Evolutionary conservation across 2,888 invertebrate genomes (phyloP).

Genomic region (Drosophila robusta): DNA sequence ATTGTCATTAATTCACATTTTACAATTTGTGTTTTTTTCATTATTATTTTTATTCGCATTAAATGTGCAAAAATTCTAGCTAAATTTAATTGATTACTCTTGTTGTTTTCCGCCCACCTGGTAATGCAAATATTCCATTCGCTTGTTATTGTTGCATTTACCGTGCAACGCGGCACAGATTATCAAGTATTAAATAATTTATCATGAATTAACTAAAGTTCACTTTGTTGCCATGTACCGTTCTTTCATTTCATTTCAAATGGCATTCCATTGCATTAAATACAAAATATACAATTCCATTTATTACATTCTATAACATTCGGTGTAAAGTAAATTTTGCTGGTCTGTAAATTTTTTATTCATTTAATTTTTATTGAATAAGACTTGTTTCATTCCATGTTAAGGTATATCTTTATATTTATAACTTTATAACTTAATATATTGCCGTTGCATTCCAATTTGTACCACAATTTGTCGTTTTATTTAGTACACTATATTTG

Average conservation of each 20-base stretch:
- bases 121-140: neutral
- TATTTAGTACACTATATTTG: neutral
- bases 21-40: neutral
- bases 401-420: no score
- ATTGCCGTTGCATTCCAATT: no score
- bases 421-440: no score
- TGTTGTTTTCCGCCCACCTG: neutral
- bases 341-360: neutral
- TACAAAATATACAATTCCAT: neutral
- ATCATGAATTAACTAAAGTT: slow-evolving; percentile 15
- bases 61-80: neutral
- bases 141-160: neutral
- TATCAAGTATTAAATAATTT: slow-evolving; percentile 8
- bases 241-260: slow-evolving; percentile 9
- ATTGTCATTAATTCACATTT: slow-evolving; percentile 28
- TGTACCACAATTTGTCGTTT: neutral
- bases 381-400: no score
- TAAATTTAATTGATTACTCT: neutral
- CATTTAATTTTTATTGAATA: neutral
- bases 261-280: slow-evolving; percentile 4
- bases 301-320: neutral
- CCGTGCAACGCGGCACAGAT: neutral
- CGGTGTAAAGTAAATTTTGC: no score
- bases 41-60: neutral
- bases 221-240: neutral